These are phyloP conservation scores for Enteromius afrohamiltoni DNA, from an alignment of 2,797 vertebrate species.

Conservation along the genomic window DNA sequence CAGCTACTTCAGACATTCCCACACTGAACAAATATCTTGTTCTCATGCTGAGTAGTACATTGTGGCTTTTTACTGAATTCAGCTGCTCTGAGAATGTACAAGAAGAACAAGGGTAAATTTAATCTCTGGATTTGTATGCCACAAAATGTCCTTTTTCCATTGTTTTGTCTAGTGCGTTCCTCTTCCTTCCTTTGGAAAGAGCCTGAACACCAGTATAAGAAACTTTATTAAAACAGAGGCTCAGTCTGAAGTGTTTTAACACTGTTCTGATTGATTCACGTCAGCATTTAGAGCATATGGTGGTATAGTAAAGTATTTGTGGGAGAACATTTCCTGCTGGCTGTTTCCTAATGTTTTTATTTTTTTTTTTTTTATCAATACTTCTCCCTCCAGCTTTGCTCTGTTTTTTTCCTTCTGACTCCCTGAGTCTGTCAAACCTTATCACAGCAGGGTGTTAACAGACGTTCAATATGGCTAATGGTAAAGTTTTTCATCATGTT, in stretches of 20 bases:
- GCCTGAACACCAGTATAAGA: background rate
- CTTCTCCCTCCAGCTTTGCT: background rate
- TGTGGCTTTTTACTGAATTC: constrained; percentile 20
- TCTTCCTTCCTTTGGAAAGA: constrained; percentile 19
- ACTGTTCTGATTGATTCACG: constrained; percentile 10
- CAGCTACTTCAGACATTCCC: constrained; percentile 13
- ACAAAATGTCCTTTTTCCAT: background rate
- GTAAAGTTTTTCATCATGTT: constrained; percentile 4
- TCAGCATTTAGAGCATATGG: constrained; percentile 52
- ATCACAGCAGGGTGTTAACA: constrained; percentile 53
- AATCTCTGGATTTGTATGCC: background rate
- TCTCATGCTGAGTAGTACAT: background rate
- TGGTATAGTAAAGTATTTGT: constrained; percentile 35
- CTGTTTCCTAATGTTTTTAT: constrained; percentile 46
- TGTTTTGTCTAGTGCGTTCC: constrained; percentile 32
- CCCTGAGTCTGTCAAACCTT: constrained; percentile 45
- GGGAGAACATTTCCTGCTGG: constrained; percentile 41
- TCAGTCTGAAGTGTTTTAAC: constrained; percentile 14
- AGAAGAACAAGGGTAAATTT: background rate
- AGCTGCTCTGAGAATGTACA: background rate
- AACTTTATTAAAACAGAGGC: background rate
- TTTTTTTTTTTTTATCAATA: constrained; percentile 28
- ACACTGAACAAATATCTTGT: background rate
- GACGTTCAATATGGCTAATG: constrained; percentile 47
- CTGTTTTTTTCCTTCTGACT: constrained; percentile 27